A percentile compares a stretch with the other conserved stretches of the same genome.
Evolutionary conservation across 2,888 invertebrate genomes (phyloP).

Genomic region (Arge pagana): DNA sequence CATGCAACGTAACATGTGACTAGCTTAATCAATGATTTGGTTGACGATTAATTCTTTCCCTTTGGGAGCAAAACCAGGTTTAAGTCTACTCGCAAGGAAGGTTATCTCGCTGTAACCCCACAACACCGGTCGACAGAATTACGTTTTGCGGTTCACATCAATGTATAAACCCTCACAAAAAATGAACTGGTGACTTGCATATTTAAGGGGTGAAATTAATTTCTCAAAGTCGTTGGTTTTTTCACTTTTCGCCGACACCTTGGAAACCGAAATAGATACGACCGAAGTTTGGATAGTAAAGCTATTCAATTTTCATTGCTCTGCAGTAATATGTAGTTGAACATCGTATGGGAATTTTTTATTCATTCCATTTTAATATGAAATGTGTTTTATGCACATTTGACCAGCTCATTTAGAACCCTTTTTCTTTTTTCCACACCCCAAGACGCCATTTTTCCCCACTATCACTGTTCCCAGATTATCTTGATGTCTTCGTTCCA

Average conservation of each 20-base stretch:
- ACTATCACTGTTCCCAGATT: too few relatives aligned
- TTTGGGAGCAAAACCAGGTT: too few relatives aligned
- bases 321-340: not conserved
- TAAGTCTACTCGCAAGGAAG: not conserved
- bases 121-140: not conserved
- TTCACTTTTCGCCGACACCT: not conserved
- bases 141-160: not conserved
- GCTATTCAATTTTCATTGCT: not conserved
- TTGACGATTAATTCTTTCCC: too few relatives aligned
- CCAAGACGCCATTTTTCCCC: too few relatives aligned
- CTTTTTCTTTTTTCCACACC: too few relatives aligned
- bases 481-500: too few relatives aligned
- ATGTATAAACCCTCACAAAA: not conserved
- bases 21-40: too few relatives aligned
- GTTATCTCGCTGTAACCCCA: too few relatives aligned
- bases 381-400: not conserved
- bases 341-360: not conserved
- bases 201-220: not conserved
- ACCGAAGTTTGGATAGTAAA: not conserved
- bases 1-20: too few relatives aligned
- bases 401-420: too few relatives aligned
- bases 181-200: not conserved
- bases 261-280: not conserved
- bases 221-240: not conserved
- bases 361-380: not conserved